phyloP scores from a whole-genome alignment of 2,113 vertebrate genomes.

The Chaetodon auriga region DNA sequence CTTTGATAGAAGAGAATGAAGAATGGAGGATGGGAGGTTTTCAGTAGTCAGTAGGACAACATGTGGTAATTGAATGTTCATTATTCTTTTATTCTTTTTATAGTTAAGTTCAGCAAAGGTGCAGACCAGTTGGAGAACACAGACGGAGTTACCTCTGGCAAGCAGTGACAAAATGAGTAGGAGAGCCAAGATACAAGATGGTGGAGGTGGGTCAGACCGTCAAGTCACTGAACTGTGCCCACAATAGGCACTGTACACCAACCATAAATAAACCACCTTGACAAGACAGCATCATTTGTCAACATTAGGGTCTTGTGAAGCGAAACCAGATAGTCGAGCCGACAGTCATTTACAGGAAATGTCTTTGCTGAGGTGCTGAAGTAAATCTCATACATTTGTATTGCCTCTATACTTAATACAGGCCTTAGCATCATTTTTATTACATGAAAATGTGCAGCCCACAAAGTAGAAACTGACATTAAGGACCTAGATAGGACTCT shows the following conservation, averaged over 20 bases:
- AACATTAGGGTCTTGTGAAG: conserved; percentile 64
- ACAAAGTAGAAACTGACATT: background rate
- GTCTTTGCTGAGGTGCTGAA: conserved; percentile 29
- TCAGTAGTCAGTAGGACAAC: background rate
- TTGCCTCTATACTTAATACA: conserved; percentile 1
- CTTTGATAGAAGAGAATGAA: background rate
- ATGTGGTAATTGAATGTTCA: background rate
- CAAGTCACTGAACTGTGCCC: conserved; percentile 56
- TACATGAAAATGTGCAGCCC: background rate
- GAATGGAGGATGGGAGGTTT: background rate
- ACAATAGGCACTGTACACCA: conserved; percentile 34
- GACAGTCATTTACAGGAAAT: conserved; percentile 49
- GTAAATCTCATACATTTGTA: conserved; percentile 28
- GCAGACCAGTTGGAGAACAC: conserved; percentile 18
- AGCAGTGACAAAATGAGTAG: conserved; percentile 26
- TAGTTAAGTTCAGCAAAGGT: conserved; percentile 34
- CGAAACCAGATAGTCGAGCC: conserved; percentile 38
- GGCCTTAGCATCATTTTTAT: background rate
- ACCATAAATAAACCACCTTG: conserved; percentile 71
- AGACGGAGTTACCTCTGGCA: conserved; percentile 5
- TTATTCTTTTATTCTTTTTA: background rate
- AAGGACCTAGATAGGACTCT: conserved; percentile 20
- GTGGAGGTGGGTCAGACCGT: conserved; percentile 53
- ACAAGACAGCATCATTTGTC: conserved; percentile 67
- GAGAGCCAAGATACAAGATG: conserved; percentile 40